A percentile compares a stretch with the other conserved stretches of the same genome.
Evolutionary conservation across 2,797 vertebrate species (phyloP).

Genomic region (Eremophila alpestris): DNA sequence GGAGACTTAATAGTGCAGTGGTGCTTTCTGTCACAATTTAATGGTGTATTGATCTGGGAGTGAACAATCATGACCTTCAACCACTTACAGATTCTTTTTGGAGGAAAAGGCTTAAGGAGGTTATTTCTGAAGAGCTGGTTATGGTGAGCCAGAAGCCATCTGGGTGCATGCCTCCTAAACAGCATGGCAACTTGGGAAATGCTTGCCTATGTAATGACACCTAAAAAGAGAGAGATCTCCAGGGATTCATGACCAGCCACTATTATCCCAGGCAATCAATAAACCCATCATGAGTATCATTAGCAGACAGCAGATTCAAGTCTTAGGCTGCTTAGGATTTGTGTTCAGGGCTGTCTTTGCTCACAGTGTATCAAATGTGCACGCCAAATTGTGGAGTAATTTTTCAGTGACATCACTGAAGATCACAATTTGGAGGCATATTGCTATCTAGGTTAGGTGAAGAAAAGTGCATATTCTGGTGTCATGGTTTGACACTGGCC

Average conservation of each 20-base stretch:
- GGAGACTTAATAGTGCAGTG: conserved; percentile 71
- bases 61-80: conserved; percentile 76
- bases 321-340: not conserved
- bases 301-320: not conserved
- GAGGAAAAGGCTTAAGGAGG: conserved; percentile 65
- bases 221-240: conserved; percentile 30
- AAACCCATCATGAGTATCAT: conserved; percentile 8
- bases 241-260: conserved; percentile 26
- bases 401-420: not conserved
- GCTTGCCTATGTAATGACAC: conserved; percentile 22
- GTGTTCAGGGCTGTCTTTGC: not conserved
- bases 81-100: conserved; percentile 69
- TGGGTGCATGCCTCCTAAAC: conserved; percentile 13
- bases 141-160: conserved; percentile 9
- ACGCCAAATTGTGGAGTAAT: not conserved
- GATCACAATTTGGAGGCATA: fast-evolving
- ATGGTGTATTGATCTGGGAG: conserved; percentile 75
- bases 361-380: not conserved
- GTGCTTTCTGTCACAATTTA: conserved; percentile 76
- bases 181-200: conserved; percentile 21
- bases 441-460: not conserved
- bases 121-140: conserved; percentile 42
- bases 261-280: conserved; percentile 61
- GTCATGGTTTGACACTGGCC: not conserved
- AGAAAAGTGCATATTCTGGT: not conserved